Percentiles rank a stretch among this genome's conserved stretches.
These are phyloP conservation scores for Eristalis pertinax DNA, from an alignment of 2,888 invertebrate species.

Conservation along the genomic window DNA sequence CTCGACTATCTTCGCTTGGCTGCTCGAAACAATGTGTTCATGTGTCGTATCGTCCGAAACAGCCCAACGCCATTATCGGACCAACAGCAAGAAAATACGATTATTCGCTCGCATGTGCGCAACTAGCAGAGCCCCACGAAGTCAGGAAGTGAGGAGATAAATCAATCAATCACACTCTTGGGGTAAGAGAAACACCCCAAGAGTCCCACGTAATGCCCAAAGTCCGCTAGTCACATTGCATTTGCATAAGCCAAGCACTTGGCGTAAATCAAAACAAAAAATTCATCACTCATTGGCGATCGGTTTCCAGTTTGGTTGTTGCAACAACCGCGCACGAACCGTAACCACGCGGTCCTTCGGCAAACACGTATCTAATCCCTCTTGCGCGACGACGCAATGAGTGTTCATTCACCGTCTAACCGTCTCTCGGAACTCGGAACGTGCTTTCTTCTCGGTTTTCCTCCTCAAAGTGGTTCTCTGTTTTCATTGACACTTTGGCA, in stretches of 20 bases:
- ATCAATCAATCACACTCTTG: constrained; percentile 30
- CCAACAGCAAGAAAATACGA: not conserved
- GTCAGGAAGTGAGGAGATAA: constrained; percentile 3
- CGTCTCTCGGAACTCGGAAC: constrained; percentile 13
- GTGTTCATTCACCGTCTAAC: constrained; percentile 29
- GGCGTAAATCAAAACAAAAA: constrained; percentile 29
- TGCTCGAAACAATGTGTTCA: too few relatives aligned
- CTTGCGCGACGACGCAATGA: constrained; percentile 14
- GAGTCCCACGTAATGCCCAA: constrained; percentile 22
- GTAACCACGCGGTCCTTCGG: constrained; percentile 13
- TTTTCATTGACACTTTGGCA: constrained; percentile 43
- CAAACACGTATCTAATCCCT: not conserved
- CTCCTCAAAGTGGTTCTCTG: constrained; percentile 38
- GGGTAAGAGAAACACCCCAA: constrained; percentile 5
- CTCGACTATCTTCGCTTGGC: too few relatives aligned
- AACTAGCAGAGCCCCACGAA: not conserved
- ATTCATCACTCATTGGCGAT: constrained; percentile 7
- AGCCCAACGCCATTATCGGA: not conserved
- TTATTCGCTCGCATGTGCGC: not conserved
- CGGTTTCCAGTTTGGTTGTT: not conserved
- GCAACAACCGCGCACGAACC: too few relatives aligned
- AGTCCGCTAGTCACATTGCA: constrained; percentile 21
- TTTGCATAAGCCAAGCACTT: constrained; percentile 38
- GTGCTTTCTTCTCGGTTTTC: constrained; percentile 42
- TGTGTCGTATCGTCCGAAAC: not conserved